Evolutionary conservation across 2,888 invertebrate genomes (phyloP).

Genomic region (Watsonalla binaria): DNA sequence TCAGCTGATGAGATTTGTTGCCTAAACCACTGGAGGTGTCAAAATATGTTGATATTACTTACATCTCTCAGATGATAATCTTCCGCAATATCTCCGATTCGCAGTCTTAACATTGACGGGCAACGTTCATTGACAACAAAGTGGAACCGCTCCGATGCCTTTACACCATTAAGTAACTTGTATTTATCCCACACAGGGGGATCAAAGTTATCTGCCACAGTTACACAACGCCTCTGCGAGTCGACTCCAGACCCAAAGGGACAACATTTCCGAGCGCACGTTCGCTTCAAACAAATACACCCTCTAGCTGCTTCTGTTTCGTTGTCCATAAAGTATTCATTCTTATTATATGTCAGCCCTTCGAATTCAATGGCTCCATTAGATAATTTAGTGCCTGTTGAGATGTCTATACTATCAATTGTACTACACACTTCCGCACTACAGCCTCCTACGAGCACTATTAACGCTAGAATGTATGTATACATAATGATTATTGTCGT

Average conservation of each 20-base stretch:
- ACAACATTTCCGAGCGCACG: conserved; percentile 52
- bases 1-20: no score
- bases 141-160: conserved; percentile 34
- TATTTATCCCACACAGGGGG: conserved; percentile 39
- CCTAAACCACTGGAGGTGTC: no score
- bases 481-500: neutral
- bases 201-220: conserved; percentile 26
- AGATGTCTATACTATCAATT: conserved; percentile 33
- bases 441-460: conserved; percentile 15
- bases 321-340: conserved; percentile 37
- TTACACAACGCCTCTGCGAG: conserved; percentile 28
- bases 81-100: conserved; percentile 15
- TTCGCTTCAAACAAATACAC: conserved; percentile 39
- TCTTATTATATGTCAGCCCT: conserved; percentile 28
- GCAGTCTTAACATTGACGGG: conserved; percentile 19
- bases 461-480: neutral
- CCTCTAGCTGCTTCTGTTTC: conserved; percentile 26
- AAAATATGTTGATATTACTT: conserved; percentile 17
- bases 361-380: conserved; percentile 31
- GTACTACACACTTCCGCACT: conserved; percentile 26
- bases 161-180: conserved; percentile 18
- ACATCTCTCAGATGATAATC: conserved; percentile 37
- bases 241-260: conserved; percentile 37
- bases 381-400: conserved; percentile 25
- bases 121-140: conserved; percentile 40